Base-by-base conservation (phyloP, 2,888 invertebrate species). In the Plemyria rubiginata region DNA sequence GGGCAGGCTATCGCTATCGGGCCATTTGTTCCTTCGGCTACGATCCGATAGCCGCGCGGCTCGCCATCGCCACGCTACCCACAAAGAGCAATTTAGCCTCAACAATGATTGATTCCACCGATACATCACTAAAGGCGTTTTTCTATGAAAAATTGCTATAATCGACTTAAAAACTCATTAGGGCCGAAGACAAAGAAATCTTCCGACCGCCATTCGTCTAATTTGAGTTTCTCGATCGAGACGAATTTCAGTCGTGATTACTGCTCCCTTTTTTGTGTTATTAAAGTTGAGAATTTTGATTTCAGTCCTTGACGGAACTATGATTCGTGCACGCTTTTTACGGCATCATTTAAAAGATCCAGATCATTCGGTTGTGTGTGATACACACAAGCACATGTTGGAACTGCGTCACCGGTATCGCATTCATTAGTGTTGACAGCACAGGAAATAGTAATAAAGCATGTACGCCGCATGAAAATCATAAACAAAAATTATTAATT, bases 131-230 rank as follows among this genome's bases (percentile, higher is more conserved):
- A 90, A 87, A 88, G 84, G 91, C 87, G 90, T 90, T 92, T 92
- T 92, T 92, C 92, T 92, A 92, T 92, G 92, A 92, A 92, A 92
- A 92, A 92, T 92, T 86, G 90, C 89, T 83, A 90, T 92, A 92
- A 92, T 92, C 92, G 92, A 92, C 92, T 92, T 92, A 92, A 92
- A 92, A 92, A 92, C 91, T 92, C 92, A 92, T 92, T 92, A 92
- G 88, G 66, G 87, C 78, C 81, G 87, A 90, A 92, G 92, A 92
- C 92, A 92, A 92, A 92, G 92, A 88, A 88, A 86, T 85, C 87
- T 82, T 73, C 87, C 85, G 86, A 82, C 86, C 88, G 91, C 86
- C 89, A 89, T 89, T 86, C 85, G 85, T 89, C 90, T 89, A 89
- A 91, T 90, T 90, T 87, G 86, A 83, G 90, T 88, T 88, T 84